Base-by-base conservation (phyloP, 2,797 vertebrate species). In the Hirundo rustica region DNA sequence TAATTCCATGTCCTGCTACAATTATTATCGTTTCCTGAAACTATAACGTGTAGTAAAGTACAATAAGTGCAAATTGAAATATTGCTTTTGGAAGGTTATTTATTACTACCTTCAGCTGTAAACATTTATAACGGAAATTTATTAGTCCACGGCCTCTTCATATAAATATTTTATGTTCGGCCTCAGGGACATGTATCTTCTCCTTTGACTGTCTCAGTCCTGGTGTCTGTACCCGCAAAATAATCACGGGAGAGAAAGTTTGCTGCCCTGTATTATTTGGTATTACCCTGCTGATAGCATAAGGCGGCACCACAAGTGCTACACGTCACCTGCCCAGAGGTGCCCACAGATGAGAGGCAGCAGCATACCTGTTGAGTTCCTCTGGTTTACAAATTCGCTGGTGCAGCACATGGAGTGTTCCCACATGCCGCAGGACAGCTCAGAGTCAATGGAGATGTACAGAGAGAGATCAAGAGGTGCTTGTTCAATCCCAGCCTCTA, bases 141-240 rank as follows among this genome's bases (percentile, higher is more conserved):
- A 98, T 97, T 97, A 96, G 97, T 93, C 95, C 94, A 96, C 5
- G 61, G 87, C 97, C 95, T 96, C 94, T 96, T 97, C 96, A 88
- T 97, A 97, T 98, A 96, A 98, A 98, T 98, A 98, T 97, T 98
- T 98, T 97, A 98, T 97, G 92, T 93, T 97, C 91, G 96, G 97
- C 97, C 97, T 96, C 88, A 84, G 97, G 97, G 97, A 97, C 94
- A 94, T 66, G 96, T 94, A 93, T 97, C 97, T 97, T 97, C 94
- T 93, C 67, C 34, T 97, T 97, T 97, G 96, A 97, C 97, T 93
- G 93, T 91, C 97, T 97, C 95, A 91, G 97, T 95, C 96, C 85
- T 91, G 75, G 85, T 96, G 91, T 85, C 85, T 95, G 93, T 91
- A 97, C 70, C 94, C 96, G 89, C 92, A 95, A 95, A 96, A 96